These are phyloP conservation scores for Saturnia japonica DNA, from an alignment of 2,888 invertebrate genomes.

Conservation along the genomic window DNA sequence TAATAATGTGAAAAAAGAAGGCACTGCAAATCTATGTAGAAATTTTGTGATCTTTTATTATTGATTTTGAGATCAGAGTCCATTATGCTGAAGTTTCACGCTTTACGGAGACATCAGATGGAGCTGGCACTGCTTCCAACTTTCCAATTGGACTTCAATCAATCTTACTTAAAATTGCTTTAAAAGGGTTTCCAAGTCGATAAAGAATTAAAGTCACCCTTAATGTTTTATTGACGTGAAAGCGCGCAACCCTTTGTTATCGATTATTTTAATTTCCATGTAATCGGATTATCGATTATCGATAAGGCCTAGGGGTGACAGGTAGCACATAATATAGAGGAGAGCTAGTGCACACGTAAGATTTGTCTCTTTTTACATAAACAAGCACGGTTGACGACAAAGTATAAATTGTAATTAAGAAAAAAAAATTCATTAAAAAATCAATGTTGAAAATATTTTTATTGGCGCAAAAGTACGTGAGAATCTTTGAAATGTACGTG, in stretches of 20 bases:
- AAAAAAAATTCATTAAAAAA: no score
- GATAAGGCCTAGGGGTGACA: conserved; percentile 35
- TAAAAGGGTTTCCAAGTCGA: conserved; percentile 23
- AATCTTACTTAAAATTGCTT: conserved; percentile 21
- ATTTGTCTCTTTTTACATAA: neutral
- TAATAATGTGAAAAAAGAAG: neutral
- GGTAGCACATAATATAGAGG: conserved; percentile 20
- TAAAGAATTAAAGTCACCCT: conserved; percentile 22
- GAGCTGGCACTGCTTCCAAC: neutral
- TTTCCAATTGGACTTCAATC: conserved; percentile 15
- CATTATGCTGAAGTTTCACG: neutral
- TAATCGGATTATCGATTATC: conserved; percentile 47
- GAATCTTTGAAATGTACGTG: no score
- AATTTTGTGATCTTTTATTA: neutral
- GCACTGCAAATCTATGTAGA: neutral
- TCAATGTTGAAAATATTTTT: no score
- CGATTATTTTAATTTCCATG: conserved; percentile 36
- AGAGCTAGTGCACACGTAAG: neutral
- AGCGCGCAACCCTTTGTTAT: conserved; percentile 25
- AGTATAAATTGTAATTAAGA: no score
- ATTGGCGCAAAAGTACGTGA: no score
- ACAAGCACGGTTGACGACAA: neutral
- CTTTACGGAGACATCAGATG: neutral
- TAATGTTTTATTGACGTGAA: conserved; percentile 24
- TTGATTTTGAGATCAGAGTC: neutral